Evolutionary conservation across 1,140 invertebrate genomes (phyloP), one percentile per base, ranked within the genome.

Genomic region (Solenopsis fugax): DNA sequence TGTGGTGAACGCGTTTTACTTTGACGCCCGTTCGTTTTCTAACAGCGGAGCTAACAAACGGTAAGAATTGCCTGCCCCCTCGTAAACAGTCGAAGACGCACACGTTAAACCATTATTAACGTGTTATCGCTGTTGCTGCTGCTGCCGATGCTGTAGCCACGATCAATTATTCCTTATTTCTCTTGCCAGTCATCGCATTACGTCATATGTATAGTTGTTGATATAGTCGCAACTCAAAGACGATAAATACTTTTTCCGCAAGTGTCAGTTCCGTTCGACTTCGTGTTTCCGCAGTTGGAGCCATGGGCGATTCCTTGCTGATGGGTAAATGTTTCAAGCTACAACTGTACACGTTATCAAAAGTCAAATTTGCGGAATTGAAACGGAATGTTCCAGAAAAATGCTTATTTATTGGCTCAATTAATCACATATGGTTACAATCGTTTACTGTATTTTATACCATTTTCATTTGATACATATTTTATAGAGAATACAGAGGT

Each of bases 401-500:
- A 48, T 60, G 7, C 37, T 50, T 34, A 18, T 58, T 4, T 69
- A 41, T 72, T 72, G 10, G 4, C 16, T 1, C 41, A 62, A 50
- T 24, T 12, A 41, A 41, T 41, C 41, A 64, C 48, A 45, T 64
- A 71, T 37, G 0, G 0, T 21, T 41, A 80, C 16, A 50, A 24
- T 67, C 0, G 13, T 80, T 52, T 67, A 5, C 54, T 0, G 0
- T 37, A n/a, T 7, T 18, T 50, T 45, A 0, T 72, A 18, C 29
- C 29, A 16, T 18, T 52, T 10, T 13, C 52, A 24, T 54, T 52
- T 52, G 34, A 21, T 4, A 34, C 29, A 3, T 41, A 0, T 85
- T 41, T 81, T 87, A 2, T 24, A 92, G 92, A 92, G 48, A 86
- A 88, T 69, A 78, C 73, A 45, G 90, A 80, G 29, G 71, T 56